phyloP scores from a whole-genome alignment of 2,888 invertebrate species.

The Diarsia mendica region DNA sequence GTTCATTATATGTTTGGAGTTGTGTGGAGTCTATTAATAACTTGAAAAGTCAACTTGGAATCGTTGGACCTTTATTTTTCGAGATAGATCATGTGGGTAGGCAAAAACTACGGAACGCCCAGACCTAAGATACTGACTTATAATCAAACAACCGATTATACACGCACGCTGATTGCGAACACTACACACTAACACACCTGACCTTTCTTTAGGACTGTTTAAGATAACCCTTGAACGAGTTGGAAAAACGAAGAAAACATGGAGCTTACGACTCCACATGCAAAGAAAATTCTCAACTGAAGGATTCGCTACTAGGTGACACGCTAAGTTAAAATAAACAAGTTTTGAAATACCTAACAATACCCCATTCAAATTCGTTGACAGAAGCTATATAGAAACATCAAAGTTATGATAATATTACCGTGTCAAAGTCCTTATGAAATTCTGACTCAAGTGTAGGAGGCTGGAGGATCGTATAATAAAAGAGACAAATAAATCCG shows the following conservation, averaged over 20 bases:
- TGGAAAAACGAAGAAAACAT: background rate
- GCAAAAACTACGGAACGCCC: background rate
- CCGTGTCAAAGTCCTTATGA: constrained; percentile 31
- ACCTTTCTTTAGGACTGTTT: background rate
- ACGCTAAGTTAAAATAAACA: background rate
- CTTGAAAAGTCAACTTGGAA: background rate
- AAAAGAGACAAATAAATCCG: constrained; percentile 39
- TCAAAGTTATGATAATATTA: too few species aligned
- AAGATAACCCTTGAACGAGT: background rate
- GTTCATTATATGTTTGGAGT: background rate
- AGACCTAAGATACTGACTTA: background rate
- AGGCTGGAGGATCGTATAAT: constrained; percentile 17
- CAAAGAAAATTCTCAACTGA: background rate
- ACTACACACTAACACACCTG: background rate
- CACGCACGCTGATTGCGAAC: background rate
- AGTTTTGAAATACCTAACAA: background rate
- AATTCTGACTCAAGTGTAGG: constrained; percentile 23
- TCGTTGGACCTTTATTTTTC: too few species aligned
- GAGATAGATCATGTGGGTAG: background rate
- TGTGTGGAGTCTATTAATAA: background rate
- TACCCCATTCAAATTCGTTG: background rate
- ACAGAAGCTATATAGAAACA: background rate
- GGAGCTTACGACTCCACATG: background rate
- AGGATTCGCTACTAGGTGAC: background rate
- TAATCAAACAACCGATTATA: too few species aligned